Evolutionary conservation across 2,113 vertebrate species (phyloP).

Genomic region (Candoia aspera): DNA sequence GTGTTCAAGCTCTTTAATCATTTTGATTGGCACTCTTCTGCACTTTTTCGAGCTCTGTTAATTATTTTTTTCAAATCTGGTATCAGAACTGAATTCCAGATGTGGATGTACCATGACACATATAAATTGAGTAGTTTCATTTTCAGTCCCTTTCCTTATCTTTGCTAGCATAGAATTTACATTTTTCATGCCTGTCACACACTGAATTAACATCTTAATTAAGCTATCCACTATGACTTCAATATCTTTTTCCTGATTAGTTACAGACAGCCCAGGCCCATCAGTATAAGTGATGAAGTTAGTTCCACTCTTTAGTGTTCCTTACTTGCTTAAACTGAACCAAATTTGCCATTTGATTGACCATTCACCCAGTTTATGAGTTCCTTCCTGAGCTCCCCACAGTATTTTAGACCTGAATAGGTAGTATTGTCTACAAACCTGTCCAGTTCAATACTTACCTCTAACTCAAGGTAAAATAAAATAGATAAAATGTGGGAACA

Average conservation of each 20-base stretch:
- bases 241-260: not conserved
- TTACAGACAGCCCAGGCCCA: not conserved
- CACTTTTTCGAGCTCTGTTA: not conserved
- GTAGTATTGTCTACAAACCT: not conserved
- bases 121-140: not conserved
- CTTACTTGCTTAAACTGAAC: not conserved
- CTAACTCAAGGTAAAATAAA: not conserved
- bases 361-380: not conserved
- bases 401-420: not conserved
- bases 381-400: not conserved
- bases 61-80: not conserved
- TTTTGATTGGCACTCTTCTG: not conserved
- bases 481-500: not conserved
- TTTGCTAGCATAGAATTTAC: not conserved
- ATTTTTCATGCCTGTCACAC: not conserved
- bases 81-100: not conserved
- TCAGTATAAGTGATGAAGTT: not conserved
- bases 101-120: not conserved
- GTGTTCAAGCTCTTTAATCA: not conserved
- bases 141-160: not conserved
- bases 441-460: not conserved
- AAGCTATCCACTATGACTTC: not conserved
- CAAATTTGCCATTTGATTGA: not conserved
- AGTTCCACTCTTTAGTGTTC: not conserved
- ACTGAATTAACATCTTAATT: not conserved